phyloP scores from a whole-genome alignment of 2,888 invertebrate genomes.

The Sphaerophoria rueppellii region DNA sequence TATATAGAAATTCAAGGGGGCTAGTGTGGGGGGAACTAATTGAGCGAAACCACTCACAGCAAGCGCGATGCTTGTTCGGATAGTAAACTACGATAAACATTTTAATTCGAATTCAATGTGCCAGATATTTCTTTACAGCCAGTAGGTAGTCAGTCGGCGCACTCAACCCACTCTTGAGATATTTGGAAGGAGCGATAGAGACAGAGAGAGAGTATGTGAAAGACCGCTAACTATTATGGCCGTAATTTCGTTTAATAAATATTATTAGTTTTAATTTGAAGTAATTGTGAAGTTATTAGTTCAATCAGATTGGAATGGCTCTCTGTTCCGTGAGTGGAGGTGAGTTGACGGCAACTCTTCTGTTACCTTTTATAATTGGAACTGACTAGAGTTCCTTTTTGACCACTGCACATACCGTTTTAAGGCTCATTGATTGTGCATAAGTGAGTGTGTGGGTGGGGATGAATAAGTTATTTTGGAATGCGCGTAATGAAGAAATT shows the following conservation, averaged over 20 bases:
- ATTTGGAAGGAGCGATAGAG: conserved; percentile 24
- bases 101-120: conserved; percentile 74
- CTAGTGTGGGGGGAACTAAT: conserved; percentile 64
- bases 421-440: too few species aligned
- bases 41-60: conserved; percentile 69
- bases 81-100: conserved; percentile 73
- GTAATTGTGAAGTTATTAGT: conserved; percentile 74
- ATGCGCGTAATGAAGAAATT: conserved; percentile 72
- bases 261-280: conserved; percentile 74
- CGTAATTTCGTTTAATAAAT: conserved; percentile 73
- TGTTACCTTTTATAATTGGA: not conserved
- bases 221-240: conserved; percentile 69
- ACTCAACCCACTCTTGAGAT: conserved; percentile 5
- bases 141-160: conserved; percentile 3
- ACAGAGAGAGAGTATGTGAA: conserved; percentile 20
- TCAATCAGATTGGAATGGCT: conserved; percentile 72
- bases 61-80: conserved; percentile 62
- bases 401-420: conserved; percentile 30
- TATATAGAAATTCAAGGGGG: conserved; percentile 37
- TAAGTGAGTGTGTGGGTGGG: not conserved
- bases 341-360: not conserved
- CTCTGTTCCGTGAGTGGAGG: conserved; percentile 27
- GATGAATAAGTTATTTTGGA: conserved; percentile 65
- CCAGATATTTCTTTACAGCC: conserved; percentile 58
- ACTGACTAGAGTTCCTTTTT: conserved; percentile 40